Conservation (phyloP, 2,888 invertebrate species). For the Leuctra nigra region DNA sequence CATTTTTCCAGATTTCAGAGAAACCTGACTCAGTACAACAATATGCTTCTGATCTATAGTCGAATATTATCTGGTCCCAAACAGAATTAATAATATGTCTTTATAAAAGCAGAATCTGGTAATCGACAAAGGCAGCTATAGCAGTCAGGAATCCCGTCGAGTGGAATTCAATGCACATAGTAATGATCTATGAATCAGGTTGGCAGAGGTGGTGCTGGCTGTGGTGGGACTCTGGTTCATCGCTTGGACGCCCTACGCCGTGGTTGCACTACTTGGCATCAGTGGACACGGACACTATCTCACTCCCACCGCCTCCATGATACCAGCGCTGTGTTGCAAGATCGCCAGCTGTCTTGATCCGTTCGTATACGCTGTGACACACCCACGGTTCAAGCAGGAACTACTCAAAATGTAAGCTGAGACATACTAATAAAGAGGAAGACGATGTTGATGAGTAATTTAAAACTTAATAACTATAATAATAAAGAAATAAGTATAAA, state of each 20-base stretch:
- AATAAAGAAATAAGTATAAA: background rate
- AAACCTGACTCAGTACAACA: no score
- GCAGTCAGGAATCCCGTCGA: no score
- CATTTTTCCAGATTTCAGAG: no score
- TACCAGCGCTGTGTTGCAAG: conserved; percentile 75
- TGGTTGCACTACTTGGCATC: conserved; percentile 67
- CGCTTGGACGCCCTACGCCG: conserved; percentile 78
- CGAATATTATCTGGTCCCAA: no score
- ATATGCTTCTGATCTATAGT: no score
- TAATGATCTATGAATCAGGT: conserved; percentile 44
- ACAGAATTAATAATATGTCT: no score
- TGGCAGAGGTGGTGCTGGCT: conserved; percentile 59
- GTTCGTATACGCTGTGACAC: conserved; percentile 70
- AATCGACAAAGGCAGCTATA: no score
- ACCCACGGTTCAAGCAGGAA: conserved; percentile 67
- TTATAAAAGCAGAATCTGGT: no score
- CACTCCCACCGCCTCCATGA: conserved; percentile 64
- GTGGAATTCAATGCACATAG: no score
- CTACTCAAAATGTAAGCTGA: conserved; percentile 41
- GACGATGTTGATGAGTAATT: no score
- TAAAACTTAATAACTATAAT: no score
- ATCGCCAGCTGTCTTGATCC: conserved; percentile 76
- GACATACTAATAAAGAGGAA: no score
- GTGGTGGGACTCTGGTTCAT: conserved; percentile 68
- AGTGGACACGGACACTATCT: conserved; percentile 56